Base-by-base conservation (phyloP, 2,888 invertebrate species). In the Exocentrus adspersus region DNA sequence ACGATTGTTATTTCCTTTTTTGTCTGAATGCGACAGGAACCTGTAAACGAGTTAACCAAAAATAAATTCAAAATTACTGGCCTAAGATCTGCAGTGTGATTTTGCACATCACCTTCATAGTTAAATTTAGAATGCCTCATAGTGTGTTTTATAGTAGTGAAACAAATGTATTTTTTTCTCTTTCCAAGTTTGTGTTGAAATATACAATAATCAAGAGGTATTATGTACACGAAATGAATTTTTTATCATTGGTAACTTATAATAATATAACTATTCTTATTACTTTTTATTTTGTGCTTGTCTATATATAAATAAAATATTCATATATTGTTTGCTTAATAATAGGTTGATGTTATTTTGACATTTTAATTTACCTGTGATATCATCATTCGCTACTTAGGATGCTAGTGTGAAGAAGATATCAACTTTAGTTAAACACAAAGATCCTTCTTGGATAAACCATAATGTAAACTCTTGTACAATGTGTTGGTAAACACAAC, bases 171-270 rank as follows among this genome's bases (percentile, higher is more conserved):
- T 48, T 45, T 32, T 46, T 53, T 48, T 61, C 37, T 24, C 54
- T 56, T 30, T 64, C 28, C 21, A 42, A 56, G 54, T 61, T 61
- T 48, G 28, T 61, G 61, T 54, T 61, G 37, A 54, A 54, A 48
- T 61, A 54, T 54, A 54, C 37, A 24, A 54, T 32, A 54, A 24
- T 53, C 61, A 61, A 61, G 61, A 61, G 61, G 61, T 61, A 61
- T 61, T 61, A 61, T 61, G 54, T 48, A 54, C 52, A 61, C 53
- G 28, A 50, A 54, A 65, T 61, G 65, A 65, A 65, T 65, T 53
- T 65, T 62, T 62, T 65, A 59, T 54, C 62, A 62, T 62, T 65
- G 65, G 65, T 65, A 65, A 65, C 62, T 65, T 57, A 52, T 32
- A 60, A 45, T 60, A 60, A 60, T 60, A 45, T 28, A 52, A 52